phyloP scores from a whole-genome alignment of 2,797 vertebrate genomes.

The Heteromormyrus szaboi region DNA sequence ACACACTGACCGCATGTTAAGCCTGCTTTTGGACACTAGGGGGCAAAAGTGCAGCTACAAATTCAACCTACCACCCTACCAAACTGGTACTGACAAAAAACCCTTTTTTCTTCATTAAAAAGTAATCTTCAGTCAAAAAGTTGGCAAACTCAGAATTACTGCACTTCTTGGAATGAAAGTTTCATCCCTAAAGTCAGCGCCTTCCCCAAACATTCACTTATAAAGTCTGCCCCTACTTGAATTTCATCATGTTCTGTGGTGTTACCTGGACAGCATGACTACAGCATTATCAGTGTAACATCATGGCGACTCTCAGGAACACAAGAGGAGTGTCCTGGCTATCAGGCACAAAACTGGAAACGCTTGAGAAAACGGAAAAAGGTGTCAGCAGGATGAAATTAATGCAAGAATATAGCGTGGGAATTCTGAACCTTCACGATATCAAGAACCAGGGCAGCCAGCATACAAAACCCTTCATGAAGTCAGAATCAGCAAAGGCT shows the following conservation, averaged over 20 bases:
- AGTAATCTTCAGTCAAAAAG: background rate
- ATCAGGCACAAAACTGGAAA: background rate
- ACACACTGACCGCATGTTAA: background rate
- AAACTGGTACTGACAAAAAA: background rate
- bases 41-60: background rate
- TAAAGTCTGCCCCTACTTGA: background rate
- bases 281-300: background rate
- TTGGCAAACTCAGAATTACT: background rate
- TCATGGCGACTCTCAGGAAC: background rate
- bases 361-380: background rate
- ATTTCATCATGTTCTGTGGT: background rate
- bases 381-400: background rate
- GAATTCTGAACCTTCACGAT: background rate
- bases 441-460: background rate
- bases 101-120: background rate
- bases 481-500: background rate
- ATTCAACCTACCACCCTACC: background rate
- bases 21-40: background rate
- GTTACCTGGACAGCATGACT: background rate
- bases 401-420: background rate
- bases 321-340: background rate
- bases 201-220: background rate
- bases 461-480: background rate
- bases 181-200: background rate
- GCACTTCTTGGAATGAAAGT: background rate